Evolutionary conservation across 2,888 invertebrate genomes (phyloP).

Genomic region (Fragum sueziense): DNA sequence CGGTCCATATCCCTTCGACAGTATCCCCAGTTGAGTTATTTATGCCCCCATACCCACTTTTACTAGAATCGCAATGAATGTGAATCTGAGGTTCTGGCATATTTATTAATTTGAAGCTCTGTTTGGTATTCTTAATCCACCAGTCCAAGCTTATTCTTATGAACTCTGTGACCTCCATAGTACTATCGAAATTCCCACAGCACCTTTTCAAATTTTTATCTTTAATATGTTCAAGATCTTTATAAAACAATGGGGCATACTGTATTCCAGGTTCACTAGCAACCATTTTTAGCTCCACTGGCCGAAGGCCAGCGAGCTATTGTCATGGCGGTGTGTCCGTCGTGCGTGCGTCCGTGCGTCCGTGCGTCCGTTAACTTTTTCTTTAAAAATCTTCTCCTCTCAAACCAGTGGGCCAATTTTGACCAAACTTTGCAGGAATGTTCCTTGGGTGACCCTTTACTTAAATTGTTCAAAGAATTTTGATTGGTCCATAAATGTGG

Average conservation of each 20-base stretch:
- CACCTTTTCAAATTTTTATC: neutral
- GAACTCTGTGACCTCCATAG: neutral
- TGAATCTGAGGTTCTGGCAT: neutral
- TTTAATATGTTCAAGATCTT: neutral
- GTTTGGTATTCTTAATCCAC: neutral
- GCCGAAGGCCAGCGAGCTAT: too few species aligned
- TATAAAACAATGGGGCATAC: neutral
- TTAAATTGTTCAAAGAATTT: too few species aligned
- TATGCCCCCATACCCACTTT: slow-evolving; percentile 8
- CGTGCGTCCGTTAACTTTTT: too few species aligned
- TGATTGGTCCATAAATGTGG: too few species aligned
- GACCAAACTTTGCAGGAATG: too few species aligned
- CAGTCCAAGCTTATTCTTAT: neutral
- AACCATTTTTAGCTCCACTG: too few species aligned
- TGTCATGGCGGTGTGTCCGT: too few species aligned
- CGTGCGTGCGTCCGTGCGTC: too few species aligned
- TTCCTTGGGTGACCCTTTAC: too few species aligned
- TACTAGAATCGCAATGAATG: neutral
- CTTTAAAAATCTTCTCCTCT: too few species aligned
- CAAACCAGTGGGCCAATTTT: too few species aligned
- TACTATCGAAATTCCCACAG: neutral
- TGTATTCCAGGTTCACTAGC: neutral
- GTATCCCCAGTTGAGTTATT: neutral
- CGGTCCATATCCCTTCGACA: neutral
- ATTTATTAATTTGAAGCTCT: neutral